Evolutionary conservation across 2,888 invertebrate species (phyloP).

Genomic region (Hymenopus coronatus): DNA sequence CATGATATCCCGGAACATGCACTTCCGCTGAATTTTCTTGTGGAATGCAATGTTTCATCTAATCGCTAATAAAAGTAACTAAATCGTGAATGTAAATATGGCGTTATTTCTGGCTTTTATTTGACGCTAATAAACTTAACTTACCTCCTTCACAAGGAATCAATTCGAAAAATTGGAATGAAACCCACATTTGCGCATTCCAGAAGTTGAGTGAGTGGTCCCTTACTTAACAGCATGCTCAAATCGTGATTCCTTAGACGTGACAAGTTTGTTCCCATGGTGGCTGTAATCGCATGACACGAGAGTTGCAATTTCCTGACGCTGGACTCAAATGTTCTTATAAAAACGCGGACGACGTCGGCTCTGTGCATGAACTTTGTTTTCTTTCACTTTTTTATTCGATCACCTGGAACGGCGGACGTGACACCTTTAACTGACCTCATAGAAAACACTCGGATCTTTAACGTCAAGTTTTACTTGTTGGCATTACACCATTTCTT

Average conservation of each 20-base stretch:
- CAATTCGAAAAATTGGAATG: too few species aligned
- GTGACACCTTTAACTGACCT: neutral
- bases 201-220: neutral
- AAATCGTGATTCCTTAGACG: neutral
- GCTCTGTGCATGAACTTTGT: neutral
- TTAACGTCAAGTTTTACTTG: neutral
- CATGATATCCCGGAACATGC: too few species aligned
- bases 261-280: neutral
- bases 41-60: too few species aligned
- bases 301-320: neutral
- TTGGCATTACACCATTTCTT: neutral
- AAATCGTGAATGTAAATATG: too few species aligned
- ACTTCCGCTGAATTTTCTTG: too few species aligned
- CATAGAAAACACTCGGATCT: neutral
- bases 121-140: too few species aligned
- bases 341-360: neutral
- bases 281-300: neutral
- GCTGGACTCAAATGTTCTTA: neutral
- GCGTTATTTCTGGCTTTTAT: too few species aligned
- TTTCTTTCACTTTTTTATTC: neutral
- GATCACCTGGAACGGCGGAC: neutral
- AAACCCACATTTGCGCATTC: too few species aligned
- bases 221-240: neutral
- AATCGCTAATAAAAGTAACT: too few species aligned
- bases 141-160: too few species aligned